Percentiles rank a stretch among this genome's conserved stretches.
These are phyloP conservation scores for Zaprionus capensis DNA, from an alignment of 1,140 invertebrate species.

Conservation along the genomic window DNA sequence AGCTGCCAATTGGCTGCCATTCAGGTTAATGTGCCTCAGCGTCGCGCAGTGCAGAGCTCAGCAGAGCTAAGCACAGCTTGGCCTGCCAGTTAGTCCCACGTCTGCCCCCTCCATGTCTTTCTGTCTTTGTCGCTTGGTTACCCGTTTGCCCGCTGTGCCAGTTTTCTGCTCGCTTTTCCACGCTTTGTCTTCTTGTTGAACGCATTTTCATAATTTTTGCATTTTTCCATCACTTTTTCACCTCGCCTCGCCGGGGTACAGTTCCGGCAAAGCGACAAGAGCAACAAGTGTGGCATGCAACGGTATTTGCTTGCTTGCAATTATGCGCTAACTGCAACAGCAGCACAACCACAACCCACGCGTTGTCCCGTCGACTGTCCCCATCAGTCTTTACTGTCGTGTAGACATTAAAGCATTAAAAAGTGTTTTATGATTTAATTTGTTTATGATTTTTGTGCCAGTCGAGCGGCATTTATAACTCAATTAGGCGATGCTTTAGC, in stretches of 20 bases:
- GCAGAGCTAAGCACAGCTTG: slow-evolving; percentile 16
- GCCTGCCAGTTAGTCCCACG: slow-evolving; percentile 54
- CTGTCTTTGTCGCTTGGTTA: slow-evolving; percentile 33
- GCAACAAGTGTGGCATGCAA: slow-evolving; percentile 74
- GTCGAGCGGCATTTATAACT: slow-evolving; percentile 63
- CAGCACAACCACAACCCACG: background rate
- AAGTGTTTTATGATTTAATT: slow-evolving; percentile 75
- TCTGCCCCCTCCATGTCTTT: background rate
- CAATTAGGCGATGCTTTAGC: slow-evolving; percentile 57
- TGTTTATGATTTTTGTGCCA: slow-evolving; percentile 38
- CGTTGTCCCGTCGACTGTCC: background rate
- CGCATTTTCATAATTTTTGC: slow-evolving; percentile 78
- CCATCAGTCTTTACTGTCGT: slow-evolving; percentile 35
- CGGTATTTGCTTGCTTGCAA: slow-evolving; percentile 49
- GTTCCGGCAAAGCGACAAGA: slow-evolving; percentile 60
- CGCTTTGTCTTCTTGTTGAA: slow-evolving; percentile 53
- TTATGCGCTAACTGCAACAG: slow-evolving; percentile 29
- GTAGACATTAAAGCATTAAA: slow-evolving; percentile 76
- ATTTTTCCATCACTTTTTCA: slow-evolving; percentile 68
- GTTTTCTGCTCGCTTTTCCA: slow-evolving; percentile 49
- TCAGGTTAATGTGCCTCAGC: slow-evolving; percentile 71
- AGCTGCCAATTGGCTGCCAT: slow-evolving; percentile 66
- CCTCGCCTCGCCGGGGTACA: slow-evolving; percentile 49
- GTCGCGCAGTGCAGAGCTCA: too few relatives aligned
- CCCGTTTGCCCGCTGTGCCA: slow-evolving; percentile 51